Conservation (phyloP, 2,797 vertebrate species). For the Toxotes lorentzi region DNA sequence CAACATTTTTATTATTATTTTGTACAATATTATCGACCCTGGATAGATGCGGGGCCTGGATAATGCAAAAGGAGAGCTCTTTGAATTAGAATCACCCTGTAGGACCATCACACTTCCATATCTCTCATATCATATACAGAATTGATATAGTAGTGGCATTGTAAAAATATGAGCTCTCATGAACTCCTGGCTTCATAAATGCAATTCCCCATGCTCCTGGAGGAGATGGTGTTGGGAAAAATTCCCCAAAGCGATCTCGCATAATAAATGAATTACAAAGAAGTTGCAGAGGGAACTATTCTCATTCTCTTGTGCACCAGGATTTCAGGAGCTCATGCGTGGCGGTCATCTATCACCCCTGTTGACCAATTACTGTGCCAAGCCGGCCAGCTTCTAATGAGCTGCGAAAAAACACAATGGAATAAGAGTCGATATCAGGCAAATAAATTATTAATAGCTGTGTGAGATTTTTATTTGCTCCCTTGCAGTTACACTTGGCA, state of each 20-base stretch:
- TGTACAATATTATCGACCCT: slow-evolving; percentile 28
- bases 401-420: slow-evolving; percentile 66
- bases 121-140: slow-evolving; percentile 3
- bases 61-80: slow-evolving; percentile 1
- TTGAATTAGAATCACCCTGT: slow-evolving; percentile 8
- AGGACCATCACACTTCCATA: neutral
- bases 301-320: slow-evolving; percentile 16
- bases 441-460: slow-evolving; percentile 78
- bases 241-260: slow-evolving; percentile 22
- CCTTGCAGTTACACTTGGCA: slow-evolving; percentile 66
- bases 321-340: slow-evolving; percentile 62
- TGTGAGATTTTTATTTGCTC: slow-evolving; percentile 84
- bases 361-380: slow-evolving; percentile 71
- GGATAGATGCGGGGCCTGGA: slow-evolving; percentile 1
- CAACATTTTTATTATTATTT: slow-evolving; percentile 51
- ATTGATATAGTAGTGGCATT: neutral
- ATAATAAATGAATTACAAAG: slow-evolving; percentile 44
- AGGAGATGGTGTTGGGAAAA: slow-evolving; percentile 7
- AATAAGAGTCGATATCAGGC: slow-evolving; percentile 75
- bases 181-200: slow-evolving; percentile 10
- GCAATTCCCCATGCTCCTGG: neutral
- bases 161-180: slow-evolving; percentile 2
- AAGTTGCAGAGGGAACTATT: slow-evolving; percentile 46
- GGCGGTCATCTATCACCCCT: slow-evolving; percentile 73
- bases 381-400: slow-evolving; percentile 74